Conservation (phyloP, 1,140 invertebrate genomes). For the Drosophila punjabiensis region DNA sequence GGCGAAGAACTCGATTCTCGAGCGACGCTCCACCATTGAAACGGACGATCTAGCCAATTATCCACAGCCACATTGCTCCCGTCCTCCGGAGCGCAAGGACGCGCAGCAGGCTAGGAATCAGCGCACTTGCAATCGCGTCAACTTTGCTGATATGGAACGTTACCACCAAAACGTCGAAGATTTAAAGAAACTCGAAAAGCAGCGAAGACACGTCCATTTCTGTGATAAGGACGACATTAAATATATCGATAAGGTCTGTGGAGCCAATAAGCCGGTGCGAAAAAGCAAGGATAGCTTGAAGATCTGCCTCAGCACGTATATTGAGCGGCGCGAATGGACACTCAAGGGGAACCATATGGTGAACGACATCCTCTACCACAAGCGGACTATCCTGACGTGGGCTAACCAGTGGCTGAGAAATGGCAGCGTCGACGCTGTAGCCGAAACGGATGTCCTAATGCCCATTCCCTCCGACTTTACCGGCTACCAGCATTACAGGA, state of each 20-base stretch:
- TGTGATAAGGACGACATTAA: constrained; percentile 19
- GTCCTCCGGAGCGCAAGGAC: constrained; percentile 47
- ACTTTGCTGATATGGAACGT: constrained; percentile 68
- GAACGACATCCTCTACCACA: constrained; percentile 58
- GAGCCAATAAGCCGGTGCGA: constrained; percentile 4
- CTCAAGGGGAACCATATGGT: neutral
- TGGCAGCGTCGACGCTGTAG: constrained; percentile 47
- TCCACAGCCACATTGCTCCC: constrained; percentile 2
- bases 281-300: constrained; percentile 48
- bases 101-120: constrained; percentile 50
- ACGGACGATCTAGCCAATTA: constrained; percentile 2
- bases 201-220: constrained; percentile 41
- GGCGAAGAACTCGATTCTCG: constrained; percentile 2
- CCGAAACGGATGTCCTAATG: constrained; percentile 50
- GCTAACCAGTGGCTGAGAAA: constrained; percentile 66
- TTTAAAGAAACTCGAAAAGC: constrained; percentile 1
- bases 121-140: constrained; percentile 71
- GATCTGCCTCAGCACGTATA: constrained; percentile 40
- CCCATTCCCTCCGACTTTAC: constrained; percentile 67
- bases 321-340: constrained; percentile 55
- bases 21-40: constrained; percentile 36
- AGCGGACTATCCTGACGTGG: constrained; percentile 62
- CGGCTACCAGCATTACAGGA: constrained; percentile 62
- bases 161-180: constrained; percentile 24
- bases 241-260: constrained; percentile 34